A percentile compares a stretch with the other conserved stretches of the same genome.
Evolutionary conservation across 2,888 invertebrate genomes (phyloP).

Genomic region (Agonopterix heracliana): DNA sequence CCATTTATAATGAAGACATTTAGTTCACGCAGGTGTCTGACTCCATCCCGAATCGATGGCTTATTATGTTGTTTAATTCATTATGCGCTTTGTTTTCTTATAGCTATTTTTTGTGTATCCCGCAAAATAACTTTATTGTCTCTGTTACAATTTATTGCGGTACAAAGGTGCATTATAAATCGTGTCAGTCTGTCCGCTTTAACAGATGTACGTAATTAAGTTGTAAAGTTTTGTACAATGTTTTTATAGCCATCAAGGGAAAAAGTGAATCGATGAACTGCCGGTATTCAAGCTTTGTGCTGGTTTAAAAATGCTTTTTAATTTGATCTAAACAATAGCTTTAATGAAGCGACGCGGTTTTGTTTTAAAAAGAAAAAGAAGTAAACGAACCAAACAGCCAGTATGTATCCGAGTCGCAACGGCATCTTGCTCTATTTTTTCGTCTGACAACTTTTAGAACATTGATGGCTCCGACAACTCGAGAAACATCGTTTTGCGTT

Average conservation of each 20-base stretch:
- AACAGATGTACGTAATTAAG: slow-evolving; percentile 74
- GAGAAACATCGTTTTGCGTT: slow-evolving; percentile 51
- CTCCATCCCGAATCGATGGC: slow-evolving; percentile 41
- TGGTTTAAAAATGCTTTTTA: slow-evolving; percentile 31
- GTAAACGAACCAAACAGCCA: slow-evolving; percentile 18
- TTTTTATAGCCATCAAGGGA: slow-evolving; percentile 51
- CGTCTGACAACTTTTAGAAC: slow-evolving; percentile 44
- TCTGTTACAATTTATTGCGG: slow-evolving; percentile 56
- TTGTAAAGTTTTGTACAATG: slow-evolving; percentile 57
- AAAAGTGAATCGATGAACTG: slow-evolving; percentile 34
- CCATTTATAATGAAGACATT: slow-evolving; percentile 68
- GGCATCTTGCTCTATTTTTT: slow-evolving; percentile 36
- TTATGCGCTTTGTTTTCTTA: slow-evolving; percentile 72
- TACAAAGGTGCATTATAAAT: slow-evolving; percentile 66
- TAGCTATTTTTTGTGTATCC: slow-evolving; percentile 41
- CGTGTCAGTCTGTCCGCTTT: slow-evolving; percentile 48
- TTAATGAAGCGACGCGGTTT: slow-evolving; percentile 19
- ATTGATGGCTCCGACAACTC: slow-evolving; percentile 39
- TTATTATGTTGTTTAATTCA: slow-evolving; percentile 71
- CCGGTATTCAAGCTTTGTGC: slow-evolving; percentile 30
- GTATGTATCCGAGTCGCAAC: slow-evolving; percentile 26
- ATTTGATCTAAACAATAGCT: slow-evolving; percentile 41
- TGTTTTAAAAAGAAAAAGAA: slow-evolving; percentile 23
- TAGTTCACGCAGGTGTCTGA: slow-evolving; percentile 61
- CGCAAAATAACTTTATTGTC: slow-evolving; percentile 63